Percentiles rank a stretch among this genome's conserved stretches.
These are phyloP conservation scores for Zonitis immaculata DNA, from an alignment of 2,888 invertebrate genomes.

Conservation along the genomic window DNA sequence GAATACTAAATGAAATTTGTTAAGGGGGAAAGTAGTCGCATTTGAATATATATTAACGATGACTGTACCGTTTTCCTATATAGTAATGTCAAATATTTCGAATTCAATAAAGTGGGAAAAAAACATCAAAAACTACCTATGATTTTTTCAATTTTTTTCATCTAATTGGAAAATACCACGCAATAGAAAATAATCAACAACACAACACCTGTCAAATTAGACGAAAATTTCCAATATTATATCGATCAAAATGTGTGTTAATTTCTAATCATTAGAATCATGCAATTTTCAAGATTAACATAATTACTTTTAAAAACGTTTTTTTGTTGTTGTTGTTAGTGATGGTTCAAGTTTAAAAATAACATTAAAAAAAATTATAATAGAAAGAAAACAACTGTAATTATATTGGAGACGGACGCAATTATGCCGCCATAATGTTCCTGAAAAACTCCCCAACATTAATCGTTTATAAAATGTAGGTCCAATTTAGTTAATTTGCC, in stretches of 20 bases:
- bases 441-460: background rate
- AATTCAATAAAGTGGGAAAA: no score
- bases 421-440: background rate
- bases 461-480: background rate
- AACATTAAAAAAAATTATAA: background rate
- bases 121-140: no score
- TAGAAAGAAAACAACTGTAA: background rate
- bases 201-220: conserved; percentile 17
- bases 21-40: conserved; percentile 29
- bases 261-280: background rate
- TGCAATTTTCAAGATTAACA: background rate
- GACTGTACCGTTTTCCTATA: conserved; percentile 35
- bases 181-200: background rate
- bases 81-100: no score
- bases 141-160: no score
- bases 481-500: background rate
- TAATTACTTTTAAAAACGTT: background rate
- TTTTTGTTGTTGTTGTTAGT: no score
- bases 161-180: no score
- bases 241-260: conserved; percentile 16
- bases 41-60: conserved; percentile 47
- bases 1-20: background rate
- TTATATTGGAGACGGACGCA: background rate
- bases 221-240: conserved; percentile 13
- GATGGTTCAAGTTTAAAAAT: no score